A percentile compares a stretch with the other conserved stretches of the same genome.
Evolutionary conservation across 2,113 vertebrate species (phyloP).

Genomic region (Cyprinodon brontotheroides): DNA sequence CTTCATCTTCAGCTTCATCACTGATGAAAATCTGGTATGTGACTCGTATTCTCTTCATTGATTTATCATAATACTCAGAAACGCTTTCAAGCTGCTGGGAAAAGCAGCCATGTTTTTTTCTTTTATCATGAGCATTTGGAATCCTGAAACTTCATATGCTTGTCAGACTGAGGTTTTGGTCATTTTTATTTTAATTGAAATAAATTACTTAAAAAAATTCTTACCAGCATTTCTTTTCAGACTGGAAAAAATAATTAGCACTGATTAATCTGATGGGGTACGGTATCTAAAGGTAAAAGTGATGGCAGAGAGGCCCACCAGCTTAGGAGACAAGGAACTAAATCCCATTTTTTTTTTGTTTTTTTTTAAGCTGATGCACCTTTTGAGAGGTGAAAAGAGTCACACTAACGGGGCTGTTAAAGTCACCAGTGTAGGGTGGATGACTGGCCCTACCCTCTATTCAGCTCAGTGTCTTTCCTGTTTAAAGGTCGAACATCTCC

Average conservation of each 20-base stretch:
- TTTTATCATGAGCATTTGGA: background rate
- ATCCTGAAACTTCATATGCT: too few species aligned
- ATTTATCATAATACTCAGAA: background rate
- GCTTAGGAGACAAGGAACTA: too few species aligned
- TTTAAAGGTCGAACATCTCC: background rate
- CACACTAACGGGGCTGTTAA: background rate
- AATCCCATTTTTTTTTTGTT: too few species aligned
- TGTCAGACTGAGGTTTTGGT: too few species aligned
- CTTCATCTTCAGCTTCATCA: slow-evolving; percentile 90
- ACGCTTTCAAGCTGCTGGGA: too few species aligned
- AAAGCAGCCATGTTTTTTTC: background rate
- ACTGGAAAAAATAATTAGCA: background rate
- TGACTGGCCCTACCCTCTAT: background rate
- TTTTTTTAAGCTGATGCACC: too few species aligned
- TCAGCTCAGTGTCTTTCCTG: background rate
- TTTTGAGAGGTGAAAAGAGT: background rate
- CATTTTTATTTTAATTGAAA: too few species aligned
- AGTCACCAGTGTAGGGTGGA: background rate
- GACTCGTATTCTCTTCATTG: background rate
- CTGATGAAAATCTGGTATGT: slow-evolving; percentile 88
- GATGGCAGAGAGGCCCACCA: too few species aligned
- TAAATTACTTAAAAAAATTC: too few species aligned
- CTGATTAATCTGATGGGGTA: too few species aligned
- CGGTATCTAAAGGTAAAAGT: too few species aligned
- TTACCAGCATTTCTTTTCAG: background rate